These are phyloP conservation scores for Silurus lanzhouensis DNA, from an alignment of 2,797 vertebrate species.

Conservation along the genomic window DNA sequence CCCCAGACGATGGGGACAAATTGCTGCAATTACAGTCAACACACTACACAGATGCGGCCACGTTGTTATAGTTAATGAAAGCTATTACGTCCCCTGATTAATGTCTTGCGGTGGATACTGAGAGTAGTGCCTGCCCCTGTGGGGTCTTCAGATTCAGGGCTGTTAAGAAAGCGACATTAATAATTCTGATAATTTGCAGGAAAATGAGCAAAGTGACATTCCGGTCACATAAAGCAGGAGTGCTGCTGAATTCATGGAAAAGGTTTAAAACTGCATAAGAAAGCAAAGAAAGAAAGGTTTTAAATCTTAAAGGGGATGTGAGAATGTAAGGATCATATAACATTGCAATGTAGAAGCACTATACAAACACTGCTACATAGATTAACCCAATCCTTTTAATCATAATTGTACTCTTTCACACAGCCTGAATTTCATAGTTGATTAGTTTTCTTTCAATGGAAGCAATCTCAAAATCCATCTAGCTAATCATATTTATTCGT, in stretches of 20 bases:
- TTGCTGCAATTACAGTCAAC: conserved; percentile 72
- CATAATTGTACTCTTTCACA: conserved; percentile 17
- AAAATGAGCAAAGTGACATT: conserved; percentile 19
- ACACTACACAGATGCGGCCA: conserved; percentile 71
- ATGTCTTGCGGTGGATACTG: conserved; percentile 63
- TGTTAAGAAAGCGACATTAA: conserved; percentile 52
- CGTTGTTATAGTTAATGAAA: conserved; percentile 74
- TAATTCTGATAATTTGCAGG: conserved; percentile 57
- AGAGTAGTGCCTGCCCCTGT: conserved; percentile 54
- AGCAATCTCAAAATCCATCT: conserved; percentile 42
- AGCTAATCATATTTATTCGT: conserved; percentile 25
- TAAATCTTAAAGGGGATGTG: conserved; percentile 12
- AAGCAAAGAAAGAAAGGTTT: background rate
- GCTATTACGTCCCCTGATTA: conserved; percentile 71
- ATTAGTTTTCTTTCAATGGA: conserved; percentile 51
- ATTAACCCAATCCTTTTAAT: background rate
- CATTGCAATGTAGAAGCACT: background rate
- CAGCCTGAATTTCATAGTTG: conserved; percentile 47
- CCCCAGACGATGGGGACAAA: conserved; percentile 73
- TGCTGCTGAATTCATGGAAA: conserved; percentile 11
- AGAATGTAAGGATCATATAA: background rate
- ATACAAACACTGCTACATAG: conserved; percentile 8
- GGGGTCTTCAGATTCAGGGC: conserved; percentile 60
- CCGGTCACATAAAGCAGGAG: background rate
- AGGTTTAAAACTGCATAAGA: conserved; percentile 10